A percentile compares a stretch with the other conserved stretches of the same genome.
These are phyloP conservation scores for Aplocera efformata DNA, from an alignment of 2,888 invertebrate genomes.

Conservation along the genomic window DNA sequence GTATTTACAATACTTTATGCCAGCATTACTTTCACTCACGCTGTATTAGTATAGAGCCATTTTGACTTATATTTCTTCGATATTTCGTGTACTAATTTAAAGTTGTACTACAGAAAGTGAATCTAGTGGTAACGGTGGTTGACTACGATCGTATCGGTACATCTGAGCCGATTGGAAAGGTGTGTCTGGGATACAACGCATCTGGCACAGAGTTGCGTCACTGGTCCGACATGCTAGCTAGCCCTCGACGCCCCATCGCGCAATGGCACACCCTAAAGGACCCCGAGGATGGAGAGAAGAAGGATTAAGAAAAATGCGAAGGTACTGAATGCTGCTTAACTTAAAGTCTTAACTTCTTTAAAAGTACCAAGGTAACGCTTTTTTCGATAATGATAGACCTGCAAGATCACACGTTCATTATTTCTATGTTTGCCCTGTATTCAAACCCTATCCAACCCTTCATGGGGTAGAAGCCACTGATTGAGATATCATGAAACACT, in stretches of 20 bases:
- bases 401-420: too few species aligned
- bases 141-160: conserved; percentile 99
- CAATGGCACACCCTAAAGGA: conserved; percentile 99
- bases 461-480: too few species aligned
- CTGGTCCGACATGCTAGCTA: conserved; percentile 99
- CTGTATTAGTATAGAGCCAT: conserved; percentile 12
- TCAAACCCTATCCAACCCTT: too few species aligned
- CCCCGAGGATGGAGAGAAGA: conserved; percentile 95
- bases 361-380: too few species aligned
- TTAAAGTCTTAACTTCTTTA: too few species aligned
- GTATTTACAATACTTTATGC: conserved; percentile 4
- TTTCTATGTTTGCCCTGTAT: too few species aligned
- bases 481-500: too few species aligned
- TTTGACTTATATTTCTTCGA: conserved; percentile 1
- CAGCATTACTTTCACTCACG: conserved; percentile 12
- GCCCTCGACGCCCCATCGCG: conserved; percentile 98
- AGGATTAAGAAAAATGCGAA: conserved; percentile 80
- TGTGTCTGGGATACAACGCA: conserved; percentile 97
- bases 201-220: conserved; percentile 99
- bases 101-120: conserved; percentile 92
- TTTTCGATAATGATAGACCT: too few species aligned
- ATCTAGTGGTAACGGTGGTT: conserved; percentile 98
- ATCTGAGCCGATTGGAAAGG: conserved; percentile 99
- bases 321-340: too few species aligned
- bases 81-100: conserved; percentile 20